Base-by-base conservation (phyloP, 1,140 invertebrate species). In the Drosophila auraria region DNA sequence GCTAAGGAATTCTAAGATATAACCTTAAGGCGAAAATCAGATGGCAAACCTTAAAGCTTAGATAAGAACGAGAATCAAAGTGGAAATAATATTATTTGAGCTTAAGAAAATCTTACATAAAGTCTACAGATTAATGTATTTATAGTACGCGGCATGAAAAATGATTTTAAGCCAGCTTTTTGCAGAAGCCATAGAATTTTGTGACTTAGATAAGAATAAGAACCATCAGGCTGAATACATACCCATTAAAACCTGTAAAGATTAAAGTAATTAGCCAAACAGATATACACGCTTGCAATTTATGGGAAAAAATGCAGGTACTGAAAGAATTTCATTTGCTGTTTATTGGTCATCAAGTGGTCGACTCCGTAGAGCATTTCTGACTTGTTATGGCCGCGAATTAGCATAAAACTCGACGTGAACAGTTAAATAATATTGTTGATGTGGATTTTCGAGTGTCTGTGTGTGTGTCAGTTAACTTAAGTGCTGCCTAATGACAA, bases 351-450 rank as follows among this genome's bases (percentile, higher is more conserved):
- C 70, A 78, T 69, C 56, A 77, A 69, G 20, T 51, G 63, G 73
- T 77, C 63, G 63, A 50, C 56, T 60, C 36, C n/a, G 25, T 20
- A 11, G 64, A 23, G 25, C 57, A 56, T 58, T 60, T 60, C 56
- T 61, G 5, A 36, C 36, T 57, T 54, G 27, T 75, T 83, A 87
- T 74, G 84, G 65, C 65, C 45, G 45, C 49, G 65, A 90, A 90
- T 90, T 90, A 86, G 86, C 82, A 86, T 90, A 78, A 86, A 90
- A 77, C 72, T 65, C 64, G 68, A 81, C 72, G 87, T 90, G 89
- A 90, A 90, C 86, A 90, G 86, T 90, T 90, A 82, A 90, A 90
- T 90, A 90, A 90, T 90, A 84, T 77, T 77, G 71, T 76, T 79
- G 61, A 76, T 82, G 80, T 64, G 75, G 51, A 42, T 47, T 44